A percentile compares a stretch with the other conserved stretches of the same genome.
Evolutionary conservation across 2,113 vertebrate species (phyloP).

Genomic region (Oriolus oriolus): DNA sequence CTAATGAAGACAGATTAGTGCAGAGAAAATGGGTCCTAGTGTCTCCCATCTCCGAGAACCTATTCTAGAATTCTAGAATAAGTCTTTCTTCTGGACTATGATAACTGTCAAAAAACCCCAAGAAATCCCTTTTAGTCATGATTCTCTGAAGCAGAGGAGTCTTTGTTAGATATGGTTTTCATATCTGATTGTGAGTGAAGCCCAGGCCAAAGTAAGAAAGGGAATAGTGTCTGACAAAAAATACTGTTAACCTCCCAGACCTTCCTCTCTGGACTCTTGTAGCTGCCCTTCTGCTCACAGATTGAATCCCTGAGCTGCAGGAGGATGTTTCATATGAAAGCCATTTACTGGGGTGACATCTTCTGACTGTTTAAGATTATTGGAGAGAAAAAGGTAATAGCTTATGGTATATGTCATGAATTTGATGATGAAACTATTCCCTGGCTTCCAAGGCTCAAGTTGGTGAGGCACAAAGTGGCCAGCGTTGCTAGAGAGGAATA

Average conservation of each 20-base stretch:
- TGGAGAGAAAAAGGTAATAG: background rate
- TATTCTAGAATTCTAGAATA: background rate
- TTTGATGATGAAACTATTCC: background rate
- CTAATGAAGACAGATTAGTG: background rate
- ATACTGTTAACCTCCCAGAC: background rate
- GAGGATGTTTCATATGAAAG: background rate
- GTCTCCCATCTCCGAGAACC: background rate
- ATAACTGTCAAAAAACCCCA: background rate
- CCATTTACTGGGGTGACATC: background rate
- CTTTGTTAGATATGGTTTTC: background rate
- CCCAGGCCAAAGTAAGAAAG: background rate
- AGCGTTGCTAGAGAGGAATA: background rate
- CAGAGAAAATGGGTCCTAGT: background rate
- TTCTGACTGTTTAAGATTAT: background rate
- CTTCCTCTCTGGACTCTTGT: background rate
- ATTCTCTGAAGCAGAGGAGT: background rate
- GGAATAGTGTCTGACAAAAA: background rate
- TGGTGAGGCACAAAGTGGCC: background rate
- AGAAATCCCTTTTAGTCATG: background rate
- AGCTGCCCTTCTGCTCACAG: background rate
- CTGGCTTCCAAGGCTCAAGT: background rate
- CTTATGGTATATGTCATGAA: background rate
- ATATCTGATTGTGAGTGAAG: background rate
- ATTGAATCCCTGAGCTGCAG: background rate
- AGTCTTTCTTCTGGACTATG: background rate